Evolutionary conservation across 2,888 invertebrate species (phyloP).

Genomic region (Galerucella pusilla): DNA sequence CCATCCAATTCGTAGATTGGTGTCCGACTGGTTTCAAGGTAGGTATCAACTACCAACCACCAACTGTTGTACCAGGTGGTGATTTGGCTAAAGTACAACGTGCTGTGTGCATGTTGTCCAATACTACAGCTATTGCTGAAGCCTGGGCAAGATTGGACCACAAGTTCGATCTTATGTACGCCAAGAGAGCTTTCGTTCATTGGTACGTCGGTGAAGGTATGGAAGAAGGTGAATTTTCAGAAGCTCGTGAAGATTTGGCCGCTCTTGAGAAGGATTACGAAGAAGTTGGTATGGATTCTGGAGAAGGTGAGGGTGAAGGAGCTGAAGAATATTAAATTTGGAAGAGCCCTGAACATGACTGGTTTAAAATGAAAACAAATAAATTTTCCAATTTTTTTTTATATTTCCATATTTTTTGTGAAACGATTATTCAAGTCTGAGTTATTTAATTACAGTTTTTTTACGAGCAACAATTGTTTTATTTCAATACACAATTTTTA

Average conservation of each 20-base stretch:
- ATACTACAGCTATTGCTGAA: slow-evolving; percentile 95
- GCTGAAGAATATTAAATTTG: slow-evolving; percentile 79
- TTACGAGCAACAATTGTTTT: slow-evolving; percentile 39
- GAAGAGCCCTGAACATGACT: not conserved
- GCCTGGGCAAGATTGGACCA: slow-evolving; percentile 97
- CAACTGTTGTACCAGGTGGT: slow-evolving; percentile 94
- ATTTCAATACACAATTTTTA: slow-evolving; percentile 14
- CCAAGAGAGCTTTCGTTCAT: slow-evolving; percentile 95
- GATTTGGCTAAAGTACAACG: slow-evolving; percentile 95
- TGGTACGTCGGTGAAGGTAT: slow-evolving; percentile 93
- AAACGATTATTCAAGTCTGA: slow-evolving; percentile 43
- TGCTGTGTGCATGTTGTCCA: slow-evolving; percentile 98
- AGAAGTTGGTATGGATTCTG: slow-evolving; percentile 89
- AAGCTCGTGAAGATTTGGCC: slow-evolving; percentile 85
- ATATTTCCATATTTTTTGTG: slow-evolving; percentile 29
- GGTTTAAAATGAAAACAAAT: slow-evolving; percentile 1
- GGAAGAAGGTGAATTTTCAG: slow-evolving; percentile 89
- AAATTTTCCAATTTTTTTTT: slow-evolving; percentile 22
- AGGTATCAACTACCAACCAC: slow-evolving; percentile 94
- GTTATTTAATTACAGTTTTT: slow-evolving; percentile 42
- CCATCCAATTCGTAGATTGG: slow-evolving; percentile 94
- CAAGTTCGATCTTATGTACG: slow-evolving; percentile 97
- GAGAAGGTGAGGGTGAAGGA: slow-evolving; percentile 83
- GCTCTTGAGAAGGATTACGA: slow-evolving; percentile 89
- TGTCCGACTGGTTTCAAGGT: slow-evolving; percentile 86